Base-by-base conservation (phyloP, 1,140 invertebrate genomes). In the Metaphire vulgaris region DNA sequence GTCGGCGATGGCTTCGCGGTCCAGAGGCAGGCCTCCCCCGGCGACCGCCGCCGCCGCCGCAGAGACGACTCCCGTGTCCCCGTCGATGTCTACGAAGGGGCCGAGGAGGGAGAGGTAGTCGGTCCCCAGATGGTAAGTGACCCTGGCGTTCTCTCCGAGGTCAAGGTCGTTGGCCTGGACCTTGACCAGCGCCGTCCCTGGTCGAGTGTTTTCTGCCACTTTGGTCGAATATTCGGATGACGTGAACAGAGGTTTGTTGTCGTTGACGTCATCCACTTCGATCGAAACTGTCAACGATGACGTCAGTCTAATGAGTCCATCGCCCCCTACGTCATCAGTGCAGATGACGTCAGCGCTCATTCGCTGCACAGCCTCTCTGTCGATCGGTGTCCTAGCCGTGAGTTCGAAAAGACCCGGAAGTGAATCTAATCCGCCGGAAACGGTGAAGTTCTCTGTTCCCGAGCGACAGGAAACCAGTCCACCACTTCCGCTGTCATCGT, bases 251-350 rank as follows among this genome's bases (percentile, higher is more conserved):
- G 95, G 96, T 0, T 91, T 87, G 85, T 97, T 96, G 85, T 98
- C 96, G 84, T 98, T 98, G 1, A 95, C 91, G 84, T 98, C 95
- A 0, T 90, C 91, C 29, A 98, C 89, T 82, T 93, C 94, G 0
- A 98, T 90, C n/a, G 29, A 41, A 28, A 56, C 41, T 56, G 41
- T 56, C 21, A 12, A 12, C 21, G 21, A 21, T 12, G 41, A 56
- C 41, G 6, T 21, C 6, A 56, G 41, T 12, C 6, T 6, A 12
- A 21, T 6, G 21, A 56, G 6, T 56, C 41, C 41, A 56, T 21
- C 6, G 41, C 21, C 41, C 21, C 6, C 41, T 6, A 6, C 6
- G 6, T 56, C 6, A 56, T 12, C 6, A 6, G 6, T 21, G 41
- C 6, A 6, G 41, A 21, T 56, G 41, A 56, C 6, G 6, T 56